Evolutionary conservation across 2,888 invertebrate genomes (phyloP), one percentile per base, ranked within the genome.

Genomic region (Nemoura dubitans): DNA sequence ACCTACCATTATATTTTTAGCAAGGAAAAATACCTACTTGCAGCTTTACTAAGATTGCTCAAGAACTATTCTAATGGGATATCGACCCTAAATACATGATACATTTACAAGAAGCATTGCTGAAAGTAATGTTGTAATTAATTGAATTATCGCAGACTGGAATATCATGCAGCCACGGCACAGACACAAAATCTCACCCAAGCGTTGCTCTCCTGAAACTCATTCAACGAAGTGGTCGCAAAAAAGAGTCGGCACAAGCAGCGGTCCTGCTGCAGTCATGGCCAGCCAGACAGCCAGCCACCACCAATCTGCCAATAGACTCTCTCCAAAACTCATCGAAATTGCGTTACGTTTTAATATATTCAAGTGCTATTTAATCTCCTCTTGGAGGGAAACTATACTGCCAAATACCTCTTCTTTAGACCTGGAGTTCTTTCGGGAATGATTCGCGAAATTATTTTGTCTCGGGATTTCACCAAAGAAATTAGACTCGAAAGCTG

Each of bases 321-420:
- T 5, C 78, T 78, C 28, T 14, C 10, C 28, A 14, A 78, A 78
- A 1, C 28, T 81, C 14, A 81, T 30, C 81, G 29, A 81, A 81
- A 81, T 29, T 81, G 1, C 59, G 21, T 59, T 14, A 59, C 59
- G 21, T 59, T 59, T 7, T 1, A 59, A 59, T 7, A 59, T 59
- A 59, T 59, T 59, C 59, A 59, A 10, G n/a, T n/a, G 28, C 30
- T 81, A 81, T 30, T 81, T 81, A 26, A 59, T 25, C 5, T 84
- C 84, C 27, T 87, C 88, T 26, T 83, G 29, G 42, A 88, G 86
- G 2, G 88, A 88, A 3, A 88, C 86, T 16, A 87, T n/a, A 80
- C 88, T 88, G 21, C 88, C 88, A 76, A 88, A 87, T n/a, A 87
- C 87, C 59, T 87, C 83, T 30, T 87, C 83, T 42, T 59, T 82